phyloP scores from a whole-genome alignment of 2,797 vertebrate species.

The Echeneis naucrates region DNA sequence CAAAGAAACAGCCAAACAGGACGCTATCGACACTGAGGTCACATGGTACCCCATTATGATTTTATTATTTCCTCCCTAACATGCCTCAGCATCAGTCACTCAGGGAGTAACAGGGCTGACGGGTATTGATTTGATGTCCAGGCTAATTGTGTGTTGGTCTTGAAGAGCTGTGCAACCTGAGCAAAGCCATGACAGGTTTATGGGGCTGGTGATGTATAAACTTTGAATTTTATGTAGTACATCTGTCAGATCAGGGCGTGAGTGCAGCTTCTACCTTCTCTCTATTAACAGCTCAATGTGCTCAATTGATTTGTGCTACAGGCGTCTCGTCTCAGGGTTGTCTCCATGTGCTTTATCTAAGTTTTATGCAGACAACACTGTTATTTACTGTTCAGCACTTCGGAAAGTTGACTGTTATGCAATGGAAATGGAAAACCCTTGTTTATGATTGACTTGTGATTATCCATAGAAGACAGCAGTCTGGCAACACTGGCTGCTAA shows the following conservation, averaged over 20 bases:
- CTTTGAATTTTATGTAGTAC: conserved; percentile 41
- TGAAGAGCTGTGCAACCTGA: conserved; percentile 34
- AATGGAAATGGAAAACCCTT: neutral
- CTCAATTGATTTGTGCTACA: conserved; percentile 60
- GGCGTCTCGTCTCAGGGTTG: conserved; percentile 28
- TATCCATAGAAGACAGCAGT: neutral
- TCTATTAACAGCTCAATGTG: conserved; percentile 44
- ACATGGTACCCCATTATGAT: conserved; percentile 43
- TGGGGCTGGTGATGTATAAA: conserved; percentile 35
- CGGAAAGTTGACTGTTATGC: neutral
- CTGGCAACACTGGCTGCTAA: neutral
- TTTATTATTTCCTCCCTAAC: conserved; percentile 54
- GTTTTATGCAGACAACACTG: conserved; percentile 30
- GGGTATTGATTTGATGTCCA: conserved; percentile 65
- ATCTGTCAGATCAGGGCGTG: conserved; percentile 53
- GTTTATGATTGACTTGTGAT: conserved; percentile 26
- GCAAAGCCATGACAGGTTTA: conserved; percentile 52
- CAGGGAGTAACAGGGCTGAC: conserved; percentile 48
- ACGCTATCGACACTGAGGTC: conserved; percentile 43
- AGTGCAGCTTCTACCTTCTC: conserved; percentile 20
- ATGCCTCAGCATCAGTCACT: conserved; percentile 45
- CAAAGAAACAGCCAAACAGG: conserved; percentile 20
- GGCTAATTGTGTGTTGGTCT: conserved; percentile 50
- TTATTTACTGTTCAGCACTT: conserved; percentile 23
- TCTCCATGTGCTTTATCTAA: neutral